phyloP scores from a whole-genome alignment of 2,113 vertebrate genomes.

The Tupaia tana region DNA sequence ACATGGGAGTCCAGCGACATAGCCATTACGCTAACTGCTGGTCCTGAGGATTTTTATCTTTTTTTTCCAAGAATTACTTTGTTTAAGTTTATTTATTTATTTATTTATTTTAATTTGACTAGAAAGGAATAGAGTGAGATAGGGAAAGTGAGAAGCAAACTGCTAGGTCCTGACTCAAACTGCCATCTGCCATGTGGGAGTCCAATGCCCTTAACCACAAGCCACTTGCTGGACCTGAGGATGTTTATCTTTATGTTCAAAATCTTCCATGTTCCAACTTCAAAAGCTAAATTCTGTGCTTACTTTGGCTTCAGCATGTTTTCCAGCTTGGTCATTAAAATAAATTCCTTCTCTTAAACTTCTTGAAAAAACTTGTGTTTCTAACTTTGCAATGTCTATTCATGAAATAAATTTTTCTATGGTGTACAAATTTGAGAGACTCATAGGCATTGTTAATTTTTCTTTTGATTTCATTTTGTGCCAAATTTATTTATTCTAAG shows the following conservation, averaged over 20 bases:
- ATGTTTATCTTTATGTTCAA: not conserved
- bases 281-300: not conserved
- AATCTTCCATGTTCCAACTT: not conserved
- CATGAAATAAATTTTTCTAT: not conserved
- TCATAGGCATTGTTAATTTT: not conserved
- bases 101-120: too few relatives aligned
- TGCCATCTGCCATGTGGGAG: too few relatives aligned
- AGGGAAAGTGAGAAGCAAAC: too few relatives aligned
- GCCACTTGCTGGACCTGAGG: too few relatives aligned
- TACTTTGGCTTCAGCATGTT: not conserved
- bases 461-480: not conserved
- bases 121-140: too few relatives aligned
- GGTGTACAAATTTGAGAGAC: not conserved
- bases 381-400: not conserved
- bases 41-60: too few relatives aligned
- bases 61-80: too few relatives aligned
- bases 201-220: too few relatives aligned
- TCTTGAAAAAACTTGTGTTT: not conserved
- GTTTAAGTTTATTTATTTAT: too few relatives aligned
- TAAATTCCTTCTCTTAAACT: not conserved
- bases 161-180: too few relatives aligned
- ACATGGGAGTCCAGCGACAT: too few relatives aligned
- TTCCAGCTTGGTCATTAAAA: not conserved
- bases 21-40: too few relatives aligned
- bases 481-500: not conserved